phyloP scores from a whole-genome alignment of 2,888 invertebrate genomes.

The Macroteleia sp. region DNA sequence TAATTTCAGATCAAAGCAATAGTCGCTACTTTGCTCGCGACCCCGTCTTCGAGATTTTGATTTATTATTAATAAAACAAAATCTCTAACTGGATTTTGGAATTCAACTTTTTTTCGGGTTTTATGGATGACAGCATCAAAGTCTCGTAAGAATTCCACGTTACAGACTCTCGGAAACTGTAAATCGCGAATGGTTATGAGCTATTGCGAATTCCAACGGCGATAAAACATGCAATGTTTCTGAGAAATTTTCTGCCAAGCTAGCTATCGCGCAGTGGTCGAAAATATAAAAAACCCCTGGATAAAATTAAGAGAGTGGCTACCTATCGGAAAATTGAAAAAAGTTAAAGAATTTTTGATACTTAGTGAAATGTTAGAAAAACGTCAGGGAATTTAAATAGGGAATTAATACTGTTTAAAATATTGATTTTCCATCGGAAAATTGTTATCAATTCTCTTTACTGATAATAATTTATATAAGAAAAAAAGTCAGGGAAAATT shows the following conservation, averaged over 20 bases:
- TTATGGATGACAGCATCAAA: constrained; percentile 1
- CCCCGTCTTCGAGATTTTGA: neutral
- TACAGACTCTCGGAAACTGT: neutral
- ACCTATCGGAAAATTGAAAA: too few relatives aligned
- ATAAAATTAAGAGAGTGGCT: too few relatives aligned
- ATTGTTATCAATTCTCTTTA: too few relatives aligned
- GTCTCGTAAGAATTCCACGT: constrained; percentile 2
- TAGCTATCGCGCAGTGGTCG: too few relatives aligned
- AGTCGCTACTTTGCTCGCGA: constrained; percentile 5
- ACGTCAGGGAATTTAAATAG: too few relatives aligned
- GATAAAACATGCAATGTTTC: constrained; percentile 8
- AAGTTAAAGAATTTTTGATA: too few relatives aligned
- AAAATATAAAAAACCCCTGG: too few relatives aligned
- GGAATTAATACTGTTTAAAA: too few relatives aligned
- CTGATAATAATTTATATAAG: too few relatives aligned
- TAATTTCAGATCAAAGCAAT: constrained; percentile 27
- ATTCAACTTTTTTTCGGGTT: neutral
- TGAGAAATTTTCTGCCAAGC: neutral
- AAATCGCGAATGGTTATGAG: constrained; percentile 1
- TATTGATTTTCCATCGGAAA: too few relatives aligned
- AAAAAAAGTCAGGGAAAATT: too few relatives aligned
- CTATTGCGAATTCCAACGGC: neutral
- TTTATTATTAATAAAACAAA: constrained; percentile 17
- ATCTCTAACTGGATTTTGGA: neutral
- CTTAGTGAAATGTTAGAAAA: too few relatives aligned